A percentile compares a stretch with the other conserved stretches of the same genome.
Evolutionary conservation across 2,113 vertebrate species (phyloP).

Genomic region (Todiramphus chloris): DNA sequence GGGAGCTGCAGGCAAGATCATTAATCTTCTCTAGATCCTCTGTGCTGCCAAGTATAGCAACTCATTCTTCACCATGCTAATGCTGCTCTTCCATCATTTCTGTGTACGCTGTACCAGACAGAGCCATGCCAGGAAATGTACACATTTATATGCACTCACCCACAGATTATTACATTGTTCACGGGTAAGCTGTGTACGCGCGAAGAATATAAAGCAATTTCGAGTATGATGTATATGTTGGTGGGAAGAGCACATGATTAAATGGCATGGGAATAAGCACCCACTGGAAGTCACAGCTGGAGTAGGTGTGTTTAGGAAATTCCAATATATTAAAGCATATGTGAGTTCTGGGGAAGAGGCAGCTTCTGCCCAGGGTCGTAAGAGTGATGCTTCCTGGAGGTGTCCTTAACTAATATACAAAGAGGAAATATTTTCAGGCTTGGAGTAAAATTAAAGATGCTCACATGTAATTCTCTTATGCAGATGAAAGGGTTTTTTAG

Average conservation of each 20-base stretch:
- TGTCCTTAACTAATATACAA: background rate
- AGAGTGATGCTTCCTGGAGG: background rate
- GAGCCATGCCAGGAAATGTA: background rate
- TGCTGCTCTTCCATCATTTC: conserved; percentile 40
- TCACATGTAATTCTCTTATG: background rate
- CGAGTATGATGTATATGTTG: background rate
- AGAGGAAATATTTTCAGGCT: background rate
- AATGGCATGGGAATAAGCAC: background rate
- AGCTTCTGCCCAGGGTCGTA: background rate
- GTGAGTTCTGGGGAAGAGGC: background rate
- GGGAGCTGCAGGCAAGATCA: conserved; percentile 57
- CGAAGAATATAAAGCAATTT: background rate
- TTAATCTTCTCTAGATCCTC: conserved; percentile 65
- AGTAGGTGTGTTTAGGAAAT: background rate
- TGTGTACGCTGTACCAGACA: conserved; percentile 24
- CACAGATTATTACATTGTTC: conserved; percentile 36
- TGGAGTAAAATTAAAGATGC: background rate
- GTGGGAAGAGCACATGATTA: background rate
- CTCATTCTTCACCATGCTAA: conserved; percentile 63
- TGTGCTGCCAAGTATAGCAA: conserved; percentile 65
- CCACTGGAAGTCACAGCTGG: background rate
- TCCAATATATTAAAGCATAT: background rate
- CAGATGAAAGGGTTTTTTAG: background rate
- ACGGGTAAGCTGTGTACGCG: background rate
- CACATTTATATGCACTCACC: conserved; percentile 35